These are phyloP conservation scores for Ptyas mucosa DNA, from an alignment of 2,113 vertebrate species.

Conservation along the genomic window DNA sequence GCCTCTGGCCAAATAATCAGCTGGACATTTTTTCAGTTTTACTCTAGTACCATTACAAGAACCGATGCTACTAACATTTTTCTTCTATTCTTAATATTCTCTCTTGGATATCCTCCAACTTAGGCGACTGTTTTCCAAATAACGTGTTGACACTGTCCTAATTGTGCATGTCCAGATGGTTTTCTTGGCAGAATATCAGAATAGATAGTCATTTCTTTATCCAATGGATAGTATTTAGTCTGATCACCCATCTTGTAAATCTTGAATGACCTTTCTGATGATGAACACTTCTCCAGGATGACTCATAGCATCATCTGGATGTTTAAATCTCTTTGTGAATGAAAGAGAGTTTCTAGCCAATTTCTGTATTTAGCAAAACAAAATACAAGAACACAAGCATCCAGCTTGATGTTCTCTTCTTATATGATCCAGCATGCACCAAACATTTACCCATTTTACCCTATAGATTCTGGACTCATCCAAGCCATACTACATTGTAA, in stretches of 20 bases:
- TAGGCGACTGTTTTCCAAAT: not conserved
- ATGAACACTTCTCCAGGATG: not conserved
- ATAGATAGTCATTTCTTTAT: not conserved
- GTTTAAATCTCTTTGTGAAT: not conserved
- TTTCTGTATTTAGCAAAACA: not conserved
- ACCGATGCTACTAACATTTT: not conserved
- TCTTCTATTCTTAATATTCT: not conserved
- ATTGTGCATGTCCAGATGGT: not conserved
- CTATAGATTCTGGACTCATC: not conserved
- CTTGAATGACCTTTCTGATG: not conserved
- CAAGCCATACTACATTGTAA: not conserved
- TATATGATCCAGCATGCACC: not conserved
- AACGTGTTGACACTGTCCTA: not conserved
- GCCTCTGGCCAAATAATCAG: not conserved
- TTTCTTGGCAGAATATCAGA: not conserved
- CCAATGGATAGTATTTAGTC: not conserved
- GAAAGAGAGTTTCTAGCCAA: not conserved
- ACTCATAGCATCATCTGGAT: not conserved
- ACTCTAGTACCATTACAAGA: not conserved
- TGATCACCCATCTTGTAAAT: not conserved
- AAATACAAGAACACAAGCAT: not conserved
- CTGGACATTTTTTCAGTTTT: not conserved
- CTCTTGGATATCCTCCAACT: not conserved
- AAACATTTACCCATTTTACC: not conserved
- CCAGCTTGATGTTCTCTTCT: not conserved